Conservation (phyloP, 1,140 invertebrate species). For the Glomeris maerens region DNA sequence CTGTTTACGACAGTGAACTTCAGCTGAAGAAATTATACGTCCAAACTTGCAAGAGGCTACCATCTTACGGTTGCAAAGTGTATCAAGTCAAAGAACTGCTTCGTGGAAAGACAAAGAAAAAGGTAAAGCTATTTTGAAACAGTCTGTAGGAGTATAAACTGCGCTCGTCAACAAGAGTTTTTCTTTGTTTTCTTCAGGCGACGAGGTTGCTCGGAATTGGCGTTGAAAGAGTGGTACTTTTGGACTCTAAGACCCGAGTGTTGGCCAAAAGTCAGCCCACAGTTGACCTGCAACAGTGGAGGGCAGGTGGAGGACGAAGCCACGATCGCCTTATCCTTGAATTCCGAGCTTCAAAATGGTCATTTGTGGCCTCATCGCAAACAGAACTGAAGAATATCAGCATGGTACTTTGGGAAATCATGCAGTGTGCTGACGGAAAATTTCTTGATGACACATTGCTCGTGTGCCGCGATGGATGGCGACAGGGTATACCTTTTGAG, state of each 20-base stretch:
- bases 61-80: slow-evolving; percentile 47
- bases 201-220: slow-evolving; percentile 46
- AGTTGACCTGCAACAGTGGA: slow-evolving; percentile 48
- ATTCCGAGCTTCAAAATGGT: slow-evolving; percentile 48
- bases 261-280: slow-evolving; percentile 44
- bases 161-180: slow-evolving; percentile 3
- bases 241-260: slow-evolving; percentile 48
- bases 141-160: neutral
- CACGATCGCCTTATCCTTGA: slow-evolving; percentile 49
- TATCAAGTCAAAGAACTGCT: slow-evolving; percentile 53
- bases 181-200: slow-evolving; percentile 33
- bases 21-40: slow-evolving; percentile 53
- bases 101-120: slow-evolving; percentile 45
- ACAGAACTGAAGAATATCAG: slow-evolving; percentile 37
- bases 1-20: slow-evolving; percentile 48
- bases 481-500: too few species aligned
- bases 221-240: slow-evolving; percentile 42
- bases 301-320: slow-evolving; percentile 44
- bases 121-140: slow-evolving; percentile 30
- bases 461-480: too few species aligned
- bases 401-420: slow-evolving; percentile 39
- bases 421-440: slow-evolving; percentile 33
- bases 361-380: slow-evolving; percentile 34
- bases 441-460: slow-evolving; percentile 27
- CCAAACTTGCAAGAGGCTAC: slow-evolving; percentile 47